These are phyloP conservation scores for Dasypolia templi DNA, from an alignment of 2,888 invertebrate species.

Conservation along the genomic window DNA sequence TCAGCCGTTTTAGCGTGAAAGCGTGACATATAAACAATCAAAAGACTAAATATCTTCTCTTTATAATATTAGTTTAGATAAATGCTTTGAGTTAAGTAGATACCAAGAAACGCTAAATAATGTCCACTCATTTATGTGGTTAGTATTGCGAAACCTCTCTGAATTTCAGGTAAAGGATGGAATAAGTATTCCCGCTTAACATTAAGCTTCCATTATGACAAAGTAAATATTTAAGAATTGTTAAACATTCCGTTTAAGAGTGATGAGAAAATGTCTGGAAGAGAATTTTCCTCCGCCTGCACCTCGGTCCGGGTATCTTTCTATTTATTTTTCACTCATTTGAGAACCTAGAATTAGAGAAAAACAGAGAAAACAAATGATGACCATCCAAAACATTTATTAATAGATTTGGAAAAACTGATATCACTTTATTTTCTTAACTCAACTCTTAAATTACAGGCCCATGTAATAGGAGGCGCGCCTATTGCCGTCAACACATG, in stretches of 20 bases:
- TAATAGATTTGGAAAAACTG: conserved; percentile 10
- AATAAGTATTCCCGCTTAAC: conserved; percentile 47
- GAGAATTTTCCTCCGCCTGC: conserved; percentile 8
- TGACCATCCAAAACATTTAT: conserved; percentile 18
- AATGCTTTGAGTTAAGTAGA: no score
- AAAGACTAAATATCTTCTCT: no score
- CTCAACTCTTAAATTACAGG: background rate
- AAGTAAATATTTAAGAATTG: conserved; percentile 61
- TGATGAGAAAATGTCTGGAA: conserved; percentile 40
- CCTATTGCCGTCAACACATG: no score
- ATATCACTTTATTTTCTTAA: background rate
- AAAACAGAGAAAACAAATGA: conserved; percentile 27
- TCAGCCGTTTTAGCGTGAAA: no score
- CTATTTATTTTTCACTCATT: conserved; percentile 27
- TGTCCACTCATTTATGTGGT: conserved; percentile 2
- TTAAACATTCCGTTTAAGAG: conserved; percentile 52
- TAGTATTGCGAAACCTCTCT: background rate
- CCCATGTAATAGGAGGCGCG: no score
- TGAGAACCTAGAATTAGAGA: background rate
- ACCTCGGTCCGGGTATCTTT: conserved; percentile 12
- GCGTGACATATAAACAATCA: no score
- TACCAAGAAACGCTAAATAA: conserved; percentile 15
- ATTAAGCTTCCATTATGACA: conserved; percentile 59
- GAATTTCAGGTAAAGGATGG: conserved; percentile 34
- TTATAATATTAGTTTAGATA: no score